These are phyloP conservation scores for Hydraecia micacea DNA, from an alignment of 2,888 invertebrate genomes.

Conservation along the genomic window DNA sequence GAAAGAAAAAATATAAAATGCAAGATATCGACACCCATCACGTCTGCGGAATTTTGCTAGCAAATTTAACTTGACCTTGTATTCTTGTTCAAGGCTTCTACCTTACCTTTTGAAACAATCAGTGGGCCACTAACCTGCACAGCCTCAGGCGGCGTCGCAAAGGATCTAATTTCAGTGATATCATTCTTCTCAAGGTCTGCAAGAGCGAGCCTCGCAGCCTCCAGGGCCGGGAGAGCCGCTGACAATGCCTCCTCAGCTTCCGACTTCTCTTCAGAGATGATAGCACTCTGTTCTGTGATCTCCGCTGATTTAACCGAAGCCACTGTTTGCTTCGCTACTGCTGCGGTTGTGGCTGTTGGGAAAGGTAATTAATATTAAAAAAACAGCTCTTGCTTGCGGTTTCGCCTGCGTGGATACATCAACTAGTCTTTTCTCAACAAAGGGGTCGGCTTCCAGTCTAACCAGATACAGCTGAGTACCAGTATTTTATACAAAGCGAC, in stretches of 20 bases:
- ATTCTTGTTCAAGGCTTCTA: not conserved
- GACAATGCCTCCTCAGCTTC: conserved; percentile 95
- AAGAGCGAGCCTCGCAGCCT: conserved; percentile 94
- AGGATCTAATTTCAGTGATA: conserved; percentile 97
- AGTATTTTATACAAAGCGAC: too few relatives aligned
- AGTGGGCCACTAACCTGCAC: conserved; percentile 91
- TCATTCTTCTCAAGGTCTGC: conserved; percentile 96
- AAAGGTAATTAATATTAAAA: not conserved
- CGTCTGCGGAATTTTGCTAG: too few relatives aligned
- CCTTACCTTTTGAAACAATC: not conserved
- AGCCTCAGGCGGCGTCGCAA: conserved; percentile 97
- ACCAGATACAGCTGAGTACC: too few relatives aligned
- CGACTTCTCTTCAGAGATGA: conserved; percentile 94
- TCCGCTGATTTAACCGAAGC: conserved; percentile 95
- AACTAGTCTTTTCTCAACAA: too few relatives aligned
- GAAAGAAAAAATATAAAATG: too few relatives aligned
- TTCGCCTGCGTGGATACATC: too few relatives aligned
- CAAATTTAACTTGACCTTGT: not conserved
- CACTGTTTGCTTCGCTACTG: conserved; percentile 94
- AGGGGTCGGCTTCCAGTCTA: too few relatives aligned
- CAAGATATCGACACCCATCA: too few relatives aligned
- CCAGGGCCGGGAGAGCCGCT: conserved; percentile 96
- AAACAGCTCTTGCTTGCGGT: not conserved
- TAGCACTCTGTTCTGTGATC: conserved; percentile 94
- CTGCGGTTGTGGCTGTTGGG: conserved; percentile 91